Evolutionary conservation across 2,797 vertebrate genomes (phyloP).

Genomic region (Spondyliosoma cantharus): DNA sequence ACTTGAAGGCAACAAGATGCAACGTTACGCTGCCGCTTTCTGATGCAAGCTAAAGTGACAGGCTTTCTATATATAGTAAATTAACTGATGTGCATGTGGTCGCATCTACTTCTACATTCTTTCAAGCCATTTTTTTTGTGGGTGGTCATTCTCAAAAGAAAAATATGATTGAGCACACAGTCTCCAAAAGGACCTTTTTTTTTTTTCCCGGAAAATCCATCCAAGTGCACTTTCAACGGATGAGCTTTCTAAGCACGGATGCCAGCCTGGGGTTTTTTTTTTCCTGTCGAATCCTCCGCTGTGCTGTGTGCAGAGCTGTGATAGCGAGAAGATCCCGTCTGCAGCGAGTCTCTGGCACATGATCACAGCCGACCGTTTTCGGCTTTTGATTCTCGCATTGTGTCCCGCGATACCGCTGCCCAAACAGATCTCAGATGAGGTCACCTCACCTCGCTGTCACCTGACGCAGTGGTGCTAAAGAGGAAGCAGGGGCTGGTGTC

Average conservation of each 20-base stretch:
- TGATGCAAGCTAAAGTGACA: conserved; percentile 46
- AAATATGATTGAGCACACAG: no score
- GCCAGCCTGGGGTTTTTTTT: conserved; percentile 35
- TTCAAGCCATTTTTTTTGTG: not conserved
- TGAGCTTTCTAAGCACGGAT: conserved; percentile 25
- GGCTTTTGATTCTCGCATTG: conserved; percentile 27
- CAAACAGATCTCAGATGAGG: conserved; percentile 28
- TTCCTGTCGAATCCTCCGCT: conserved; percentile 35
- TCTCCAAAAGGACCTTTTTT: not conserved
- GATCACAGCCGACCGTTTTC: conserved; percentile 40
- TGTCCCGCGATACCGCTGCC: conserved; percentile 4
- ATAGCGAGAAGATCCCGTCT: conserved; percentile 49
- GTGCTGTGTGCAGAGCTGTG: conserved; percentile 39
- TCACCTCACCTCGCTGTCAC: conserved; percentile 34
- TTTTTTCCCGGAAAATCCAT: no score
- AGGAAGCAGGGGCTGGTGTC: conserved; percentile 1
- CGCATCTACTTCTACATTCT: not conserved
- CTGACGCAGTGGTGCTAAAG: conserved; percentile 1
- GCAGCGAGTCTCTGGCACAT: conserved; percentile 41
- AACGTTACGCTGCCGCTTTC: not conserved
- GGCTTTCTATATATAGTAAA: conserved; percentile 40
- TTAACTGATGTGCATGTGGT: not conserved
- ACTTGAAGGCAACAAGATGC: conserved; percentile 14
- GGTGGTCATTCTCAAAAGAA: no score
- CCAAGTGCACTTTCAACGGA: conserved; percentile 28